Evolutionary conservation across 2,113 vertebrate species (phyloP), one percentile per base, ranked within the genome.

Genomic region (Agapornis roseicollis): DNA sequence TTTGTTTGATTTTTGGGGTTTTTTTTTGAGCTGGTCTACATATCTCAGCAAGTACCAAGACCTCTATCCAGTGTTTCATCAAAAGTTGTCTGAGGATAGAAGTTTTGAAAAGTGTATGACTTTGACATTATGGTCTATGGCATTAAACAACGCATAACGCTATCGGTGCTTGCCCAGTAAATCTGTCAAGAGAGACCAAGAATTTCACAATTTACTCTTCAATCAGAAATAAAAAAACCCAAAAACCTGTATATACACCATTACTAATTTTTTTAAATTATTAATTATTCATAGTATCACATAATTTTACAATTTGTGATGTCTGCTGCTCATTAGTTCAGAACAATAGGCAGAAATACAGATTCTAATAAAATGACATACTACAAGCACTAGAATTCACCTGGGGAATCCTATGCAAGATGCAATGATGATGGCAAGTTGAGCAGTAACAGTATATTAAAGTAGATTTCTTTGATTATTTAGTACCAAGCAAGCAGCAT

Each of bases 1-100:
- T 66, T 52, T 77, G 5, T 72, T 85, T 53, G 29, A 22, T 35
- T 63, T 3, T 12, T 25, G 6, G 1, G 0, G 0, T 0, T 2
- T 8, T 17, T 69, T 73, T 79, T 53, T 8, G n/a, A 76, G 7
- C 52, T 72, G 13, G 14, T 71, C 65, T 46, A 60, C n/a, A 8
- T 58, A 53, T 25, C 44, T 79, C 23, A 80, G 7, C 13, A 88
- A 72, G 5, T 79, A 23, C 31, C 37, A 74, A 28, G 3, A 41
- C 7, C 6, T 73, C 7, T 61, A 44, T 22, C 28, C 13, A 49
- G 6, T 16, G 6, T 64, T 89, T 50, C 63, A 3, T 42, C 17
- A 60, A 60, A 81, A 68, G 7, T 18, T 81, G 9, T 68, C 27
- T 50, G 29, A 80, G 27, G 35, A 39, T 6, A 60, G 33, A 53